Percentiles rank a stretch among this genome's conserved stretches.
Conservation (phyloP, 2,888 invertebrate species). For the Sycophila texana region DNA sequence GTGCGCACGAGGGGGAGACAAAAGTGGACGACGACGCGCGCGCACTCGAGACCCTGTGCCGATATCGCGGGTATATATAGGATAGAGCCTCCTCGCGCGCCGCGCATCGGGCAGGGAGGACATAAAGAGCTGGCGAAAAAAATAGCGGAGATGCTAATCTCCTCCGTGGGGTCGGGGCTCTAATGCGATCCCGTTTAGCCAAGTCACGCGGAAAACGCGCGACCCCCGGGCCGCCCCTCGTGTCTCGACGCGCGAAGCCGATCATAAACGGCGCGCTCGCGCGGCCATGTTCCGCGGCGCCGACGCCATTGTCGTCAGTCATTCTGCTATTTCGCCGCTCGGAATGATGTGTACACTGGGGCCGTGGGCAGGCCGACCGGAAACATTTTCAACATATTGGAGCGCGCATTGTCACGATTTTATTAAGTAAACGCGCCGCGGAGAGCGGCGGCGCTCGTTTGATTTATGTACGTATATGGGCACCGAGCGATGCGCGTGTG, state of each 20-base stretch:
- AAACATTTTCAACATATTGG: slow-evolving; percentile 72
- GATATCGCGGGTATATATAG: slow-evolving; percentile 19
- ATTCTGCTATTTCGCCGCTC: slow-evolving; percentile 69
- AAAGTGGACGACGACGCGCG: too few relatives aligned
- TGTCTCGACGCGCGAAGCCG: background rate
- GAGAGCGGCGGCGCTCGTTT: slow-evolving; percentile 47
- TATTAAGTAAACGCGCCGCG: slow-evolving; percentile 60
- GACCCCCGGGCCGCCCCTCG: slow-evolving; percentile 60
- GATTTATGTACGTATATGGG: background rate
- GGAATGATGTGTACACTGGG: slow-evolving; percentile 57
- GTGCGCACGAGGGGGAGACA: background rate
- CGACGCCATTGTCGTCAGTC: slow-evolving; percentile 70
- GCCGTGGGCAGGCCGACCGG: slow-evolving; percentile 67
- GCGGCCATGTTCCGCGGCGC: slow-evolving; percentile 62
- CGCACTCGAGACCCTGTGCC: background rate
- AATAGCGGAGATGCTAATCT: slow-evolving; percentile 73
- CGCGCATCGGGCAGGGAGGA: slow-evolving; percentile 1
- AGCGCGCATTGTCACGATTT: slow-evolving; percentile 61
- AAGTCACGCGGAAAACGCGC: slow-evolving; percentile 75
- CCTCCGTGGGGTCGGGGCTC: slow-evolving; percentile 60
- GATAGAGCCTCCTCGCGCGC: background rate
- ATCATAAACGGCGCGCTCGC: slow-evolving; percentile 47
- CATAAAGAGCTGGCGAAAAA: slow-evolving; percentile 55
- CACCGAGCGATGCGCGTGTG: background rate
- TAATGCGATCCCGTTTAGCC: slow-evolving; percentile 75